Percentiles rank a stretch among this genome's conserved stretches.
These are phyloP conservation scores for Pachypanchax playfairii DNA, from an alignment of 2,113 vertebrate genomes.

Conservation along the genomic window DNA sequence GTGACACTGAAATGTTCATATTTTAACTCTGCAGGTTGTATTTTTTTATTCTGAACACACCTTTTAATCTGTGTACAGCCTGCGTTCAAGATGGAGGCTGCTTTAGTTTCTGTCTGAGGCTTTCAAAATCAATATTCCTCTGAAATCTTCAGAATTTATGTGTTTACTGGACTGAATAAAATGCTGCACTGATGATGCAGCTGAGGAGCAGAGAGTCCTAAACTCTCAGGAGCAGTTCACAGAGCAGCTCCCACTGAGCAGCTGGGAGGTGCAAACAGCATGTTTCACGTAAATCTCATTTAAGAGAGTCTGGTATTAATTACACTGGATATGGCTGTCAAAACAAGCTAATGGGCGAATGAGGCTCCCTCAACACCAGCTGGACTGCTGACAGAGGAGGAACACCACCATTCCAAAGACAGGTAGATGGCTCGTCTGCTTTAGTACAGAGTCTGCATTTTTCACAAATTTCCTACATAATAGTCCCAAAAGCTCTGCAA, in stretches of 20 bases:
- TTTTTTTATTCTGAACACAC: not conserved
- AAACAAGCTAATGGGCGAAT: constrained; percentile 62
- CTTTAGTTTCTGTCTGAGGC: constrained; percentile 9
- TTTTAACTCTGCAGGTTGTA: not conserved
- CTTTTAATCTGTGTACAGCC: not conserved
- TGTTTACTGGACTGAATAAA: constrained; percentile 40
- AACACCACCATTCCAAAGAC: constrained; percentile 21
- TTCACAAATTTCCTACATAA: constrained; percentile 22
- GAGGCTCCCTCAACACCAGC: constrained; percentile 51
- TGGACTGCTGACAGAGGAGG: constrained; percentile 64
- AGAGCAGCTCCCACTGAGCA: constrained; percentile 20
- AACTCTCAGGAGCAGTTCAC: constrained; percentile 44
- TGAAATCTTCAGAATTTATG: constrained; percentile 31
- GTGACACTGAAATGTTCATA: not conserved
- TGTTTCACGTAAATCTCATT: constrained; percentile 60
- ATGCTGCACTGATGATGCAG: constrained; percentile 17
- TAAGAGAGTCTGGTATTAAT: constrained; percentile 69
- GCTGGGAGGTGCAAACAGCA: constrained; percentile 51
- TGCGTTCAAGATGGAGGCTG: constrained; percentile 30
- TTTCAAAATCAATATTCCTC: constrained; percentile 42
- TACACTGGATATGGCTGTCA: constrained; percentile 64
- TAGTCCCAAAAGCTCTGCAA: constrained; percentile 11
- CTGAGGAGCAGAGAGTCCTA: constrained; percentile 7
- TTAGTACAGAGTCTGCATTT: constrained; percentile 27
- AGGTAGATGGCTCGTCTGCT: constrained; percentile 39